Base-by-base conservation (phyloP, 2,888 invertebrate species). In the Serripes groenlandicus region DNA sequence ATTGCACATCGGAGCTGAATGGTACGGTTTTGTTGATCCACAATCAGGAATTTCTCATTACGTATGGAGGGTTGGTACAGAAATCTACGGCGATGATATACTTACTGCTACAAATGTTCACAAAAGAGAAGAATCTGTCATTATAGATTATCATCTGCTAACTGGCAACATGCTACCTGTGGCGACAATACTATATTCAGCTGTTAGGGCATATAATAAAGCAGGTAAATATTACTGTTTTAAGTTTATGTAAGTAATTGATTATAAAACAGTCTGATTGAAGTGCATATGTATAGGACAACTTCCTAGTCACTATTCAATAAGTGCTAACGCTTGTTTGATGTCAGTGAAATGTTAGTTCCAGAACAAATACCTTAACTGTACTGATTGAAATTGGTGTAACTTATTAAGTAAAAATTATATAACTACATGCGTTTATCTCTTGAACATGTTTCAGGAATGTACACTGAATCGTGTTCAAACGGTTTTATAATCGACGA, bases 1-100 rank as follows among this genome's bases (percentile, higher is more conserved):
- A 30, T 78, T 77, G 18, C 84, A 82, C 42, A 21, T 91, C 21
- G 88, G 84, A 1, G 86, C 85, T 54, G 70, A 85, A 62, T 90
- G 88, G 89, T 78, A 77, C 68, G 88, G 91, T 18, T 91, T 91
- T 77, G 56, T 72, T 28, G 91, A 91, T 60, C 83, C 88, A 3
- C 86, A 90, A 58, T 89, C 89, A n/a, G 85, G 83, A n/a, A 75
- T 91, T 35, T 81, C 79, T 0, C 73, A 84, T 32, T 89, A 86
- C 37, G 75, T 78, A 11, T 91, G 91, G 91, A 66, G 87, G 32
- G 86, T 85, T 37, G 91, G 91, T n/a, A 89, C 86, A 26, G 64
- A 58, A 0, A 58, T 70, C 3, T 88, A 87, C n/a, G 73, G 64
- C 21, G 77, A 75, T 66, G 81, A 90, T 54, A 75, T 90, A n/a